These are phyloP conservation scores for Tiaroga cobitis DNA, from an alignment of 2,797 vertebrate genomes.

Conservation along the genomic window DNA sequence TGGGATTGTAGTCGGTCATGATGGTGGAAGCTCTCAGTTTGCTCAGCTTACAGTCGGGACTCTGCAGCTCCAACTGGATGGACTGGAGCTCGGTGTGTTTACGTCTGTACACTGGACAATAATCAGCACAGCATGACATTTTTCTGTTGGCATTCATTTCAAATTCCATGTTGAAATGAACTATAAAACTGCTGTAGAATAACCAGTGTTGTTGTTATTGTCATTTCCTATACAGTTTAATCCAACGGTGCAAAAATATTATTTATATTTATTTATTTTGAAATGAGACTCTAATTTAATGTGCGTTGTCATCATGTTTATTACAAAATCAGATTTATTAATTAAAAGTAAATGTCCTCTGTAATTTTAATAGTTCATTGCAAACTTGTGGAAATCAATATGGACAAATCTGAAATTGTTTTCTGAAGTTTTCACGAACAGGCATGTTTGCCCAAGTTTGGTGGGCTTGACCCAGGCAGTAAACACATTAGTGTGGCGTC, in stretches of 20 bases:
- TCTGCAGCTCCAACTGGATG: conserved; percentile 97
- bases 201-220: background rate
- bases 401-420: conserved; percentile 34
- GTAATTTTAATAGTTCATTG: no score
- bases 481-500: conserved; percentile 63
- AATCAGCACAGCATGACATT: background rate
- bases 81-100: conserved; percentile 98
- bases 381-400: conserved; percentile 10
- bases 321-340: background rate
- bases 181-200: background rate
- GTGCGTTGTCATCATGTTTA: background rate
- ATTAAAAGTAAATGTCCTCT: background rate
- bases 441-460: conserved; percentile 19
- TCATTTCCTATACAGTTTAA: background rate
- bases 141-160: background rate
- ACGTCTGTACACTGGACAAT: conserved; percentile 88
- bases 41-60: conserved; percentile 97
- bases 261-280: background rate
- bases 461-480: conserved; percentile 62
- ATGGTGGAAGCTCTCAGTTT: conserved; percentile 97
- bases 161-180: background rate
- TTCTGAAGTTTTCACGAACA: conserved; percentile 26
- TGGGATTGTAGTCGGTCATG: conserved; percentile 99
- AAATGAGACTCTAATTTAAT: background rate
- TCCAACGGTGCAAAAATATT: background rate